These are phyloP conservation scores for Metellina segmentata DNA, from an alignment of 2,888 invertebrate species.

Conservation along the genomic window DNA sequence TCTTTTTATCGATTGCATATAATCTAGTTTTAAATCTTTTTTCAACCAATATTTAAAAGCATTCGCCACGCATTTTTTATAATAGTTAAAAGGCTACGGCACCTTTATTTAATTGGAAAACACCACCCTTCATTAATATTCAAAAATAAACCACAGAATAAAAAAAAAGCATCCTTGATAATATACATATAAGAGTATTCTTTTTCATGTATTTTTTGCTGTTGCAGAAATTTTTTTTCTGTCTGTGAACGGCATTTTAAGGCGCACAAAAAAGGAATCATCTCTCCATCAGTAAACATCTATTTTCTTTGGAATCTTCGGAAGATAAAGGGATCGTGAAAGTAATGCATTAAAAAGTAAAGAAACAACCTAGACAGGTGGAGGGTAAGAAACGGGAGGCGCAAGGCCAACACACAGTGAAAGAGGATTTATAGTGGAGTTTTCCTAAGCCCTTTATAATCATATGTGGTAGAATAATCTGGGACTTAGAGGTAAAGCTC, in stretches of 20 bases:
- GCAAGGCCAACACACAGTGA: neutral
- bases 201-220: neutral
- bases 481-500: conserved; percentile 16
- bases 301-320: conserved; percentile 4
- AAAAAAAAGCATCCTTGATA: neutral
- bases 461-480: conserved; percentile 51
- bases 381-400: neutral
- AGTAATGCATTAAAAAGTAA: neutral
- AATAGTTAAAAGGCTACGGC: neutral
- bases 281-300: conserved; percentile 7
- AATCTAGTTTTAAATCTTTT: neutral
- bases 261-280: neutral
- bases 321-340: neutral
- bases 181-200: neutral
- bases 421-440: neutral
- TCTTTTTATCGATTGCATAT: neutral
- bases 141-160: neutral
- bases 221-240: neutral
- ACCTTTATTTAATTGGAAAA: neutral
- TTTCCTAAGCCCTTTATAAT: conserved; percentile 26
- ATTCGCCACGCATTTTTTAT: neutral
- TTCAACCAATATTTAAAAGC: neutral
- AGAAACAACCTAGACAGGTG: neutral
- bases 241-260: neutral
- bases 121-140: neutral